Evolutionary conservation across 2,888 invertebrate genomes (phyloP).

Genomic region (Leistus spinibarbis): DNA sequence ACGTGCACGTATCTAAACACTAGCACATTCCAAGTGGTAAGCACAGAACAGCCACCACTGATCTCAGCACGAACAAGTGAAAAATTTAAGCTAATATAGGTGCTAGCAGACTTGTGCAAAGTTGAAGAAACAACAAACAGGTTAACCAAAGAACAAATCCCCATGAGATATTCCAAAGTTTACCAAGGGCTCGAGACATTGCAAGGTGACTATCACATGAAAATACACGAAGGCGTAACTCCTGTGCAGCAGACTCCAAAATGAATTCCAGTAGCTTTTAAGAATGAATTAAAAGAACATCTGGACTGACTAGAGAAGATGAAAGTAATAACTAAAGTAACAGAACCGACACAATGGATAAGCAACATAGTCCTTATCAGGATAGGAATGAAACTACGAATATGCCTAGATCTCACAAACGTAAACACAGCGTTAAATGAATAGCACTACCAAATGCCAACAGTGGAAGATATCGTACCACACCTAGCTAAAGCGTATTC

Average conservation of each 20-base stretch:
- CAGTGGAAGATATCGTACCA: conserved; percentile 16
- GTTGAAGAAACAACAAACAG: too few relatives aligned
- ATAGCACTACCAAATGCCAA: not conserved
- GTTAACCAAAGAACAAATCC: too few relatives aligned
- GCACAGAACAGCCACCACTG: too few relatives aligned
- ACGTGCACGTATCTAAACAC: too few relatives aligned
- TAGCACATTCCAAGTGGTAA: too few relatives aligned
- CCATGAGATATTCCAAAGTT: too few relatives aligned
- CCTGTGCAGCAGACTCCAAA: conserved; percentile 17
- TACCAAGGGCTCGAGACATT: too few relatives aligned
- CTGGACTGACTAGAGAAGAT: conserved; percentile 16
- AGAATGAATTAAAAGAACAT: conserved; percentile 9
- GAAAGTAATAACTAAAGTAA: conserved; percentile 20
- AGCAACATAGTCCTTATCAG: conserved; percentile 32
- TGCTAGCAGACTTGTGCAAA: too few relatives aligned
- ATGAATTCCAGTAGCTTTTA: conserved; percentile 9
- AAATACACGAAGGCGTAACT: too few relatives aligned
- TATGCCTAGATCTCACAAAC: conserved; percentile 27
- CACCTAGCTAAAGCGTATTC: conserved; percentile 19
- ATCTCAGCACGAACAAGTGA: too few relatives aligned
- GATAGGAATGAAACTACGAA: conserved; percentile 27
- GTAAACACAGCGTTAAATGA: conserved; percentile 16
- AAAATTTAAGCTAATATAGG: too few relatives aligned
- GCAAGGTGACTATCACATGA: too few relatives aligned
- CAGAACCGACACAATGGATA: conserved; percentile 25